Conservation (phyloP, 64 coral and sea anemone species). For the Dendronephthya gigantea region DNA sequence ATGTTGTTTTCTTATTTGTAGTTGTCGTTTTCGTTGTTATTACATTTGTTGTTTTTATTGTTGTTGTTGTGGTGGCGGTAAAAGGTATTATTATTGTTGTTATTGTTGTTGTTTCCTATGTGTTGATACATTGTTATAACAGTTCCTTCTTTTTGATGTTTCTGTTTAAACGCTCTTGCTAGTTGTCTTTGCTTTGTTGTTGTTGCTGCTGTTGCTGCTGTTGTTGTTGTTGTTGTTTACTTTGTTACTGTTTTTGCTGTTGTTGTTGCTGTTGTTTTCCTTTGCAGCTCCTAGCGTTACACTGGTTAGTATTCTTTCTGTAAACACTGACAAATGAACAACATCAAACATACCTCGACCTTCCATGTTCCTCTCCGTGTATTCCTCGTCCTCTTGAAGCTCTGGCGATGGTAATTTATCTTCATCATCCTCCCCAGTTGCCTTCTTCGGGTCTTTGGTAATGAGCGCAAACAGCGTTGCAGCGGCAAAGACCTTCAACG, state of each 20-base stretch:
- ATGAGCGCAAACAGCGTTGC: slow-evolving; percentile 73
- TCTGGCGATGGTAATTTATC: background rate
- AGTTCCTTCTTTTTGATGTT: no score
- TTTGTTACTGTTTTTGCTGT: background rate
- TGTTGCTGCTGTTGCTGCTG: no score
- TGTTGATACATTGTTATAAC: no score
- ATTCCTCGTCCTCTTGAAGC: background rate
- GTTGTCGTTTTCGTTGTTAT: background rate
- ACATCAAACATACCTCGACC: background rate
- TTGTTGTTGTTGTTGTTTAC: background rate
- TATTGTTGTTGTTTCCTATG: background rate
- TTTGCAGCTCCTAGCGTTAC: no score
- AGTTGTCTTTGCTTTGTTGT: no score
- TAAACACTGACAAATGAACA: background rate
- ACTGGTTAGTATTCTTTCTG: no score
- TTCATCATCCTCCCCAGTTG: background rate
- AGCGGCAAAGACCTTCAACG: slow-evolving; percentile 68
- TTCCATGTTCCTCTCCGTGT: background rate
- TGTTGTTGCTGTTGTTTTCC: background rate
- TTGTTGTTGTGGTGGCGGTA: background rate
- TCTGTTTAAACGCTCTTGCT: no score
- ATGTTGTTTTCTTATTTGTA: background rate
- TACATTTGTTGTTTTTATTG: background rate
- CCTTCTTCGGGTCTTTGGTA: slow-evolving; percentile 87
- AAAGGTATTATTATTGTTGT: background rate